Base-by-base conservation (phyloP, 2,888 invertebrate genomes). In the Sinotaia quadrata region DNA sequence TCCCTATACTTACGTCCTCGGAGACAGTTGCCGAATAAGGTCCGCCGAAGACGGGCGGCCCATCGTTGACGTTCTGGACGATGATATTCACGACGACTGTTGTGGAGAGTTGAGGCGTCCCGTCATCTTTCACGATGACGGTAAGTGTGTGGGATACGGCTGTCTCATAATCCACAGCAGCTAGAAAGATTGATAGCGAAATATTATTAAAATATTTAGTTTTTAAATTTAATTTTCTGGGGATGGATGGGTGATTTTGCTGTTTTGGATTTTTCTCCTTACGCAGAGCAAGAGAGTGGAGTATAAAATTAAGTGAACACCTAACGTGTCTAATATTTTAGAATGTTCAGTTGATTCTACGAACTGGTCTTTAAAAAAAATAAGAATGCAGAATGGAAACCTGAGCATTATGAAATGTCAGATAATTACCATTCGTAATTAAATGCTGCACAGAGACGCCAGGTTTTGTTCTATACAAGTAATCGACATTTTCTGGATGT, bases 41-140 rank as follows among this genome's bases (percentile, higher is more conserved):
- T 8, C 71, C 67, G 1, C 44, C 10, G 51, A 81, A 81, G 0
- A 68, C 29, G 8, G 81, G 82, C 8, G 69, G 73, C 1, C 78
- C 81, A 31, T 83, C 81, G 58, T 81, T 83, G 4, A 78, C 69
- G 67, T 81, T 76, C 15, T 68, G 69, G 2, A 83, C 74, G 15
- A 69, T 65, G 31, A 83, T 71, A 49, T 75, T 75, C 0, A 81
- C 74, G 37, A 74, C 67, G 34, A 79, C 69, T 0, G 70, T 65
- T 7, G 76, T 75, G n/a, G 75, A 74, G 37, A 37, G 60, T 1
- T 21, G 57, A 29, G 21, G 56, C 4, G 67, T 61, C 15, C 41
- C 68, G 4, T 29, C 57, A 49, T 73, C 73, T 21, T 49, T 33
- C 4, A 61, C 69, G 5, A 56, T 52, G 15, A 78, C 61, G 10